Conservation (phyloP, 2,113 vertebrate genomes). For the Uropsilus gracilis region DNA sequence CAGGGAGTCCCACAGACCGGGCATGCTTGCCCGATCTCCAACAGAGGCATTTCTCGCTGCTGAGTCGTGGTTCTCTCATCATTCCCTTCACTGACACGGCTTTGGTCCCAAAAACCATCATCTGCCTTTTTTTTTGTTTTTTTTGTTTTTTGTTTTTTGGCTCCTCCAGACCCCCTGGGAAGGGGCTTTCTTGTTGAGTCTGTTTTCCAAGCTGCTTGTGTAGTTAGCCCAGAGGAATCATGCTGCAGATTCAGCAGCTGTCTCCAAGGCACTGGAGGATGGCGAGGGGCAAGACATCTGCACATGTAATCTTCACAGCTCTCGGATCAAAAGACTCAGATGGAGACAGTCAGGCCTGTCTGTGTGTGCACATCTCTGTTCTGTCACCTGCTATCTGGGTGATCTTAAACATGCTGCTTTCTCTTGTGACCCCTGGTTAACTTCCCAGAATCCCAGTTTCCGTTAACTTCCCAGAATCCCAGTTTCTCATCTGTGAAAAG, state of each 20-base stretch:
- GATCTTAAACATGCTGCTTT: not conserved
- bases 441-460: not conserved
- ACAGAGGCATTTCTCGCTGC: not conserved
- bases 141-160: slow-evolving; percentile 6
- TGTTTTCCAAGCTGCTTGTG: not conserved
- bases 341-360: not conserved
- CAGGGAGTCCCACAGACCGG: slow-evolving; percentile 68
- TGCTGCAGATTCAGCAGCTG: not conserved
- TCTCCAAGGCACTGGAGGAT: not conserved
- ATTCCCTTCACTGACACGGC: slow-evolving; percentile 9
- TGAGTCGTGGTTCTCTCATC: slow-evolving; percentile 63
- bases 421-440: not conserved
- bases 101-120: slow-evolving; percentile 51
- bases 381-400: not conserved
- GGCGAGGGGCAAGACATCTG: not conserved
- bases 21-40: not conserved
- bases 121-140: slow-evolving; percentile 32
- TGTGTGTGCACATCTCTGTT: not conserved
- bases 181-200: slow-evolving; percentile 54
- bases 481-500: not conserved
- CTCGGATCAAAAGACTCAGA: not conserved
- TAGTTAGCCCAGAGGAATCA: slow-evolving; percentile 1
- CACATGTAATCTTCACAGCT: too few species aligned
- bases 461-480: not conserved
- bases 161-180: slow-evolving; percentile 49